Evolutionary conservation across 2,888 invertebrate genomes (phyloP).

Genomic region (Troides oblongomaculatus): DNA sequence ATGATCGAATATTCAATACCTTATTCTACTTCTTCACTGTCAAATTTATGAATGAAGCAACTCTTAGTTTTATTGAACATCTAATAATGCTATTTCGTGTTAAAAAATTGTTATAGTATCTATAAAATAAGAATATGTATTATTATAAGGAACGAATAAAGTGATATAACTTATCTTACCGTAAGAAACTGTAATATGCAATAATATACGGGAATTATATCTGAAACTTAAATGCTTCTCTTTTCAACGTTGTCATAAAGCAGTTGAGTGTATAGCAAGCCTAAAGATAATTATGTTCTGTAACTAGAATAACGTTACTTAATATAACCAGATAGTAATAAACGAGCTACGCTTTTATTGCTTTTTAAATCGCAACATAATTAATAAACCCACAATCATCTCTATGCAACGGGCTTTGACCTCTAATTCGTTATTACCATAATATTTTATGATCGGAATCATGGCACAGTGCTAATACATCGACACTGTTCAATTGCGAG

Average conservation of each 20-base stretch:
- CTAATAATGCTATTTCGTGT: too few species aligned
- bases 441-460: slow-evolving; percentile 23
- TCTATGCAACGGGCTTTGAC: slow-evolving; percentile 30
- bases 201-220: too few species aligned
- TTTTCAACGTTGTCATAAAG: background rate
- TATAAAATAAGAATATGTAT: too few species aligned
- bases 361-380: slow-evolving; percentile 34
- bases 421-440: slow-evolving; percentile 31
- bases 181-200: too few species aligned
- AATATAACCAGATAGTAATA: slow-evolving; percentile 26
- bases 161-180: too few species aligned
- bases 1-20: too few species aligned
- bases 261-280: slow-evolving; percentile 9
- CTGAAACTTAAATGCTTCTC: too few species aligned
- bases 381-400: slow-evolving; percentile 34
- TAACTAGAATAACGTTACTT: slow-evolving; percentile 28
- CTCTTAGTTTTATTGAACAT: too few species aligned
- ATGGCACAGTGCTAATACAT: slow-evolving; percentile 6
- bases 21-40: too few species aligned
- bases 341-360: slow-evolving; percentile 25
- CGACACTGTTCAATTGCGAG: slow-evolving; percentile 8
- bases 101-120: too few species aligned
- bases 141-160: too few species aligned
- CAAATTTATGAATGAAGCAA: too few species aligned
- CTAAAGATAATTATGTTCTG: slow-evolving; percentile 17